Base-by-base conservation (phyloP, 2,888 invertebrate species). In the Drosophila austrosaltans region DNA sequence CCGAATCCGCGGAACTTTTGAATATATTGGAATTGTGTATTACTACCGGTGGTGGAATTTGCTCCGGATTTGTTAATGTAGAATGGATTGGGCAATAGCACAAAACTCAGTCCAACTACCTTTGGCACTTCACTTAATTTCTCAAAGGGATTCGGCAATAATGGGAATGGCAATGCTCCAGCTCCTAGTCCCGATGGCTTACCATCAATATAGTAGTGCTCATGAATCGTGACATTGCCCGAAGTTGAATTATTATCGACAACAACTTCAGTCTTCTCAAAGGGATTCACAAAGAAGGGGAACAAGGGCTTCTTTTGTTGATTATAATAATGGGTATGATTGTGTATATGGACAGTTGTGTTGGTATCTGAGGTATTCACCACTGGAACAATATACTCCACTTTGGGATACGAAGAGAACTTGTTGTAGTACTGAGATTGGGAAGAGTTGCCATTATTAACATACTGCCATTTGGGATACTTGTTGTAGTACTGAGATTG, bases 111-210 rank as follows among this genome's bases (percentile, higher is more conserved):
- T 0, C 56, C 58, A 36, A 59, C 66, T 12, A 53, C 58, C 48
- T 74, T 63, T 53, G 73, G 74, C 42, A 73, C 63, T 8, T 72
- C 72, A 1, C 44, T 63, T 5, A 72, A 57, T 16, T 78, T 78
- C 61, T 68, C 78, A 63, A 78, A 82, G 25, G 81, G 81, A 58
- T 84, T 84, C 1, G 81, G 81, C 60, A 79, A 59, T 61, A 81
- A 42, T 0, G 86, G 83, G 2, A 77, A 44, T 0, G 68, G 53
- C 1, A 61, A 57, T 8, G n/a, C 65, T 2, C 10, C 64, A 10
- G 40, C 42, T 44, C 40, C 58, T n/a, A 44, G 44, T 48, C 48
- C 48, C 10, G 1, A 48, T 12, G 66, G 72, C 28, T 72, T 72
- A 48, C 22, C 59, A 10, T 72, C 62, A 44, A 63, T 62, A 28